These are phyloP conservation scores for Ricordea florida DNA, from an alignment of 92 coral and sea anemone species.

Conservation along the genomic window DNA sequence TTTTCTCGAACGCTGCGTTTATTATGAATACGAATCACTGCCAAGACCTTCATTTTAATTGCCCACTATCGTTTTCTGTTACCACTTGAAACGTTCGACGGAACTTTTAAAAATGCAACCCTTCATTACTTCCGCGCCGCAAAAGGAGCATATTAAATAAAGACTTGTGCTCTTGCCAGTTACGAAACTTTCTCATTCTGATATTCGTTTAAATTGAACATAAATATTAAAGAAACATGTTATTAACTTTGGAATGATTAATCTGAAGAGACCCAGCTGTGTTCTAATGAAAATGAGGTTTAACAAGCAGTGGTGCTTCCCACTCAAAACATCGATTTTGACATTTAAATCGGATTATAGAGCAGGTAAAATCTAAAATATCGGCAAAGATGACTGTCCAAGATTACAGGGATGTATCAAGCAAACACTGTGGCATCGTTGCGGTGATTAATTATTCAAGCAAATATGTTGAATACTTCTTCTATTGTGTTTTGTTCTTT, in stretches of 20 bases:
- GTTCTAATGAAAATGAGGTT: conserved; percentile 79
- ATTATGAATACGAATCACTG: conserved; percentile 63
- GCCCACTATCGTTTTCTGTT: conserved; percentile 34
- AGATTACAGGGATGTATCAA: conserved; percentile 15
- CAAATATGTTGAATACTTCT: conserved; percentile 86
- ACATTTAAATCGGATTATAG: not conserved
- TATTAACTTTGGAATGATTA: conserved; percentile 88
- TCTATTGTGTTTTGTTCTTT: conserved; percentile 78
- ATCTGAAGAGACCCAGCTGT: conserved; percentile 76
- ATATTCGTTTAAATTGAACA: conserved; percentile 84
- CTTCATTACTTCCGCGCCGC: conserved; percentile 12
- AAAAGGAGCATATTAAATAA: conserved; percentile 17
- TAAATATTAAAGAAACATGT: conserved; percentile 89
- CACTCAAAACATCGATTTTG: conserved; percentile 3
- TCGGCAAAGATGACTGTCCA: not conserved
- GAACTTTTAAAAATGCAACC: conserved; percentile 19
- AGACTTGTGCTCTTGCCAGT: conserved; percentile 14
- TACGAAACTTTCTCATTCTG: conserved; percentile 65
- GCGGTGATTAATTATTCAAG: conserved; percentile 91
- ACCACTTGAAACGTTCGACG: conserved; percentile 1
- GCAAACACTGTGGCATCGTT: conserved; percentile 27
- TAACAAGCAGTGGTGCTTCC: conserved; percentile 49
- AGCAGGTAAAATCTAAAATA: not conserved
- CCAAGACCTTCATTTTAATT: conserved; percentile 22
- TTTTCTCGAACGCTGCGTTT: conserved; percentile 63